phyloP scores from a whole-genome alignment of 2,797 vertebrate species.

The Sternotherus odoratus region DNA sequence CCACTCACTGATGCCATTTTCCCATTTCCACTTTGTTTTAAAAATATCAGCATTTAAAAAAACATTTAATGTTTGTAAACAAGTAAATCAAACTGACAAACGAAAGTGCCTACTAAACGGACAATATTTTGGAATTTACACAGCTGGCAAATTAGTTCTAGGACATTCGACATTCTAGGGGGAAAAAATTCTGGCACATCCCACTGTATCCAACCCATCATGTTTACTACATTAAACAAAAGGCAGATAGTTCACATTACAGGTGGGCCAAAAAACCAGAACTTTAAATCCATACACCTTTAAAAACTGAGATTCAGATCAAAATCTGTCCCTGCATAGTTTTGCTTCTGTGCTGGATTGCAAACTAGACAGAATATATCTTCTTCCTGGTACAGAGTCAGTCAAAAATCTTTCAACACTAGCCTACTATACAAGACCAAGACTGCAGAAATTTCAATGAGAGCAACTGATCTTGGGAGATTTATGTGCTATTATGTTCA shows the following conservation, averaged over 20 bases:
- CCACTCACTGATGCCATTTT: neutral
- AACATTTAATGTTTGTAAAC: slow-evolving; percentile 4
- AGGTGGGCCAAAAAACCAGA: neutral
- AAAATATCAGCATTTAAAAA: slow-evolving; percentile 16
- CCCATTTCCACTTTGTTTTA: neutral
- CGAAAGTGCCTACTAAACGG: neutral
- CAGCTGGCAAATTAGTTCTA: neutral
- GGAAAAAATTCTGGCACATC: neutral
- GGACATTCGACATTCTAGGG: accelerated
- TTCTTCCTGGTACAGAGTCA: neutral
- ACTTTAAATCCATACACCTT: neutral
- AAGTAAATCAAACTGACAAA: neutral
- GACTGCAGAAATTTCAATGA: neutral
- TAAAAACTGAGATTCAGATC: neutral
- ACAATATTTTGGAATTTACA: neutral
- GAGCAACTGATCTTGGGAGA: neutral
- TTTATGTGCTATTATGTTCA: neutral
- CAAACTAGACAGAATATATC: neutral
- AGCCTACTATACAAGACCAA: neutral
- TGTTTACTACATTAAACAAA: neutral
- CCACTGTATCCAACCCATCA: neutral
- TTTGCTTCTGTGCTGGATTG: neutral
- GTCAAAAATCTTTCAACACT: neutral
- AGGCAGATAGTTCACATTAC: neutral
- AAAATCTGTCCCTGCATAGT: neutral